Conservation (phyloP, 2,888 invertebrate species). For the Oligia strigilis region DNA sequence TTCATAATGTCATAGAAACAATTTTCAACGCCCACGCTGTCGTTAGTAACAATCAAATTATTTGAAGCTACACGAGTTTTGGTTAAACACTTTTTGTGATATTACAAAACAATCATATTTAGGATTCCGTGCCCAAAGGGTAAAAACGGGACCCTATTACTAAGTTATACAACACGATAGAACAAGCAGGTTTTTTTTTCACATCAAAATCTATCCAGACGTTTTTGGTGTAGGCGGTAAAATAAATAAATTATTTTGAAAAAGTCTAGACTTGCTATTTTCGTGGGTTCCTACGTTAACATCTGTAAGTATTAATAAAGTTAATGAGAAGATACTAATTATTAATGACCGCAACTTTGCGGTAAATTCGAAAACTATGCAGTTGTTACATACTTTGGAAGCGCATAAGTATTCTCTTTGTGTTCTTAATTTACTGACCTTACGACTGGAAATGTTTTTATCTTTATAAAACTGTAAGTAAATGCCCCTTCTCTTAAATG, state of each 20-base stretch:
- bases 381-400: constrained; percentile 1
- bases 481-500: background rate
- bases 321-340: background rate
- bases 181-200: background rate
- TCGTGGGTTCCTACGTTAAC: background rate
- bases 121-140: too few species aligned
- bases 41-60: constrained; percentile 19
- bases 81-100: constrained; percentile 10
- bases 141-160: too few species aligned
- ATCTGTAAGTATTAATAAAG: background rate
- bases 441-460: background rate
- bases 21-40: constrained; percentile 15
- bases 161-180: background rate
- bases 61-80: background rate
- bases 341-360: constrained; percentile 6
- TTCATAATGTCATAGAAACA: background rate
- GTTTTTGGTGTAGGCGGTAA: background rate
- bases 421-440: constrained; percentile 16
- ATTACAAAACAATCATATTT: background rate
- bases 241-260: background rate
- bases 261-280: background rate
- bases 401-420: constrained; percentile 14
- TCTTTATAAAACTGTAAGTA: background rate
- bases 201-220: background rate
- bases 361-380: constrained; percentile 12